phyloP scores from a whole-genome alignment of 1,140 invertebrate species.

The Trichonephila inaurata region DNA sequence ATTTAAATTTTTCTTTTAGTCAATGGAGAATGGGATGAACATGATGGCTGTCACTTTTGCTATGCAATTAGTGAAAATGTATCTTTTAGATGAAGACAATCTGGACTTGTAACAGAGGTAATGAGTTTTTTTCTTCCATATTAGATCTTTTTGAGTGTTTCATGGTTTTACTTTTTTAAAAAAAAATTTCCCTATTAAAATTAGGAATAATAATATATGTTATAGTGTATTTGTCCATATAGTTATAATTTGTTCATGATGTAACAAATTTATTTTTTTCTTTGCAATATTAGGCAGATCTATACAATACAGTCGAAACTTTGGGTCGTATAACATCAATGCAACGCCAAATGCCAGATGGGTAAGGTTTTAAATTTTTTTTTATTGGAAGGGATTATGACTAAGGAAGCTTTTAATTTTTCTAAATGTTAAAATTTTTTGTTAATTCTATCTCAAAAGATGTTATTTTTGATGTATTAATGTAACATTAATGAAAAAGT shows the following conservation, averaged over 20 bases:
- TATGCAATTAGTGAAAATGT: constrained; percentile 94
- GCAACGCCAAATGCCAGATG: constrained; percentile 58
- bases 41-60: constrained; percentile 92
- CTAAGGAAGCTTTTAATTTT: too few relatives aligned
- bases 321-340: constrained; percentile 55
- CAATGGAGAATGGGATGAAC: constrained; percentile 93
- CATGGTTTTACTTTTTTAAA: too few relatives aligned
- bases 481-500: too few relatives aligned
- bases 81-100: constrained; percentile 93
- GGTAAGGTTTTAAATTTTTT: constrained; percentile 41
- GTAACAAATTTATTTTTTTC: background rate
- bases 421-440: too few relatives aligned
- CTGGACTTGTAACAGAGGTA: constrained; percentile 88
- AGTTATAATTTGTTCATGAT: background rate
- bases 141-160: too few relatives aligned
- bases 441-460: too few relatives aligned
- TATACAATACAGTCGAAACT: constrained; percentile 65
- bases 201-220: too few relatives aligned
- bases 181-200: too few relatives aligned
- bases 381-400: too few relatives aligned
- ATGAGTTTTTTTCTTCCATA: background rate
- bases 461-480: too few relatives aligned
- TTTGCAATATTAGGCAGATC: constrained; percentile 56
- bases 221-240: too few relatives aligned
- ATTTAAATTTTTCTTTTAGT: constrained; percentile 64